A percentile compares a stretch with the other conserved stretches of the same genome.
These are phyloP conservation scores for Cryptoleucopteryx plumbea DNA, from an alignment of 2,113 vertebrate genomes.

Conservation along the genomic window DNA sequence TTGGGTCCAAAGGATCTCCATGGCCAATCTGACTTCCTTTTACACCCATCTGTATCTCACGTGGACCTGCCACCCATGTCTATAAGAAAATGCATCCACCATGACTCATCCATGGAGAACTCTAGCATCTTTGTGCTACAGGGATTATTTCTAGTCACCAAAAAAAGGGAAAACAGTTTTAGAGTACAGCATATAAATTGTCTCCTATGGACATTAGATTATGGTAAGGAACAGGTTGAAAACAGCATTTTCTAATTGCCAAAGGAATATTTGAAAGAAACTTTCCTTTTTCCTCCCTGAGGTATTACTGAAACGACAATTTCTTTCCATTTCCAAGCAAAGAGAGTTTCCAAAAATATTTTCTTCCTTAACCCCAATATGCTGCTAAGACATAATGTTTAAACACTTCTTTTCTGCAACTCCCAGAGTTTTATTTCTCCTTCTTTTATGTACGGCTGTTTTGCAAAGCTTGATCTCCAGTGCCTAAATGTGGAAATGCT, in stretches of 20 bases:
- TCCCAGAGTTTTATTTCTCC: background rate
- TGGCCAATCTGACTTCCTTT: background rate
- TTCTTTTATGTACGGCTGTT: background rate
- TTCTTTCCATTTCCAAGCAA: background rate
- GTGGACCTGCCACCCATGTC: background rate
- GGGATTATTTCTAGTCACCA: background rate
- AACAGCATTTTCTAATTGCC: background rate
- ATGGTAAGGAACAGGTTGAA: background rate
- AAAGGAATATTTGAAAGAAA: constrained; percentile 5
- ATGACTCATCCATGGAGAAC: background rate
- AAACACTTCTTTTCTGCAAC: background rate
- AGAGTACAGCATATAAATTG: background rate
- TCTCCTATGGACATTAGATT: background rate
- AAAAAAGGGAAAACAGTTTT: background rate
- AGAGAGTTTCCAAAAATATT: constrained; percentile 11
- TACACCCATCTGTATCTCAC: background rate
- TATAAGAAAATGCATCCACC: background rate
- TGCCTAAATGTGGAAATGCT: constrained; percentile 22
- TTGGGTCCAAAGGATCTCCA: background rate
- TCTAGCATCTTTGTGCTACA: background rate
- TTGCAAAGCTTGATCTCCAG: background rate
- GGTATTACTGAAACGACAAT: background rate
- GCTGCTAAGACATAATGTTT: background rate
- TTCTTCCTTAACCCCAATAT: background rate
- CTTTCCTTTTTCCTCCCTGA: background rate